Conservation (phyloP, 2,888 invertebrate genomes). For the Calliopum simillimum region DNA sequence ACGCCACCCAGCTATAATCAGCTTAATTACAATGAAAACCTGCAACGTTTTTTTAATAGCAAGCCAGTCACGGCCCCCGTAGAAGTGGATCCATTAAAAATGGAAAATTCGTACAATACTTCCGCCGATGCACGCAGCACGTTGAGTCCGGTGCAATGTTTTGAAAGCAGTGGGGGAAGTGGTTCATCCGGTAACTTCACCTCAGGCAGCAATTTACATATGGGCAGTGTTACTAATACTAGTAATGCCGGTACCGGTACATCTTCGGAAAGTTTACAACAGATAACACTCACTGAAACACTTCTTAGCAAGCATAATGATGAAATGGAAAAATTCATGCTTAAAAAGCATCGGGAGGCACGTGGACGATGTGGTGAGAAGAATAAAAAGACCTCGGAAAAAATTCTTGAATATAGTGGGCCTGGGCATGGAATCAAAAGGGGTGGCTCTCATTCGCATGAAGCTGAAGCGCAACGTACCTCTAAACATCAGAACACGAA, state of each 20-base stretch:
- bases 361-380: slow-evolving; percentile 69
- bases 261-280: slow-evolving; percentile 66
- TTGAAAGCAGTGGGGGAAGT: slow-evolving; percentile 72
- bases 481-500: slow-evolving; percentile 69
- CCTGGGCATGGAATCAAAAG: slow-evolving; percentile 73
- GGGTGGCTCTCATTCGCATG: slow-evolving; percentile 73
- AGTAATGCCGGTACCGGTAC: slow-evolving; percentile 68
- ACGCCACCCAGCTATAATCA: slow-evolving; percentile 87
- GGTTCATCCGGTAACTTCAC: slow-evolving; percentile 74
- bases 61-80: slow-evolving; percentile 72
- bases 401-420: slow-evolving; percentile 57
- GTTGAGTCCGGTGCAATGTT: slow-evolving; percentile 61
- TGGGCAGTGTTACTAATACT: slow-evolving; percentile 70
- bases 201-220: slow-evolving; percentile 71
- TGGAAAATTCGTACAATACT: slow-evolving; percentile 66
- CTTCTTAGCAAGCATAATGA: slow-evolving; percentile 79
- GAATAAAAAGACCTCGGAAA: slow-evolving; percentile 63
- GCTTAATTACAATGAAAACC: slow-evolving; percentile 86
- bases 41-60: slow-evolving; percentile 77
- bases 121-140: slow-evolving; percentile 54
- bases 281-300: slow-evolving; percentile 72
- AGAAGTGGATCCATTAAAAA: slow-evolving; percentile 69
- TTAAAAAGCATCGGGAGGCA: slow-evolving; percentile 76
- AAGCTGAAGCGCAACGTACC: slow-evolving; percentile 71
- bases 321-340: slow-evolving; percentile 84